Evolutionary conservation across 2,113 vertebrate species (phyloP), one percentile per base, ranked within the genome.

Genomic region (Condylura cristata): DNA sequence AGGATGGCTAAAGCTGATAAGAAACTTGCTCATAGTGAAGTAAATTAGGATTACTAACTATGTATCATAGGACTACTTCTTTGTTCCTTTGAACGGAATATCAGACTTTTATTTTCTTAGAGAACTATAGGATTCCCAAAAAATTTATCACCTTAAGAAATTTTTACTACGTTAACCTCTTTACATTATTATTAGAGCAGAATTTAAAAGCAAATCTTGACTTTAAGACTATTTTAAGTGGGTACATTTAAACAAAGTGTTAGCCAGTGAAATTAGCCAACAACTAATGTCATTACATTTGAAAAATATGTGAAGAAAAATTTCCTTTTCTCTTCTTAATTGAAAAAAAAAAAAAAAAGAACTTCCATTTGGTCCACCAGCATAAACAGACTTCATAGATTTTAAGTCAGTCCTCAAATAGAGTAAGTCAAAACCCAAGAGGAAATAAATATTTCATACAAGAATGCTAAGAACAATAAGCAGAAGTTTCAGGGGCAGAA

Each of bases 381-480:
- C 22, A 86, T 86, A 95, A 95, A 87, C 44, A 94, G 44, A 90
- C 24, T 63, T 75, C 13, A 79, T 93, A 89, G 46, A 89, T 83
- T 82, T 85, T 44, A 51, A 51, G 48, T 17, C 48, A 48, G 11
- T 51, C 48, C 48, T 51, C 48, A 51, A 51, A 51, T 51, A 51
- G 48, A 51, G 14, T 16, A 51, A 51, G 48, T 83, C 48, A 91
- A 80, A 93, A 90, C 37, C 46, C n/a, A 92, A 83, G 53, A 80
- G 51, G 53, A 97, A 89, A 58, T 68, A 58, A 7, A 18, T 66
- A 66, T 86, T 93, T 92, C 34, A 82, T 34, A 83, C 86, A 82
- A 95, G 89, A 95, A 95, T 76, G 89, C 87, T 83, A 86, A 70
- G 68, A 74, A 93, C 32, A 87, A 46, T 88, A 61, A 85, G 7